A percentile compares a stretch with the other conserved stretches of the same genome.
Evolutionary conservation across 30 jellyfish, hydroid and myxozoan species (phyloP).

Genomic region (Hydra vulgaris): DNA sequence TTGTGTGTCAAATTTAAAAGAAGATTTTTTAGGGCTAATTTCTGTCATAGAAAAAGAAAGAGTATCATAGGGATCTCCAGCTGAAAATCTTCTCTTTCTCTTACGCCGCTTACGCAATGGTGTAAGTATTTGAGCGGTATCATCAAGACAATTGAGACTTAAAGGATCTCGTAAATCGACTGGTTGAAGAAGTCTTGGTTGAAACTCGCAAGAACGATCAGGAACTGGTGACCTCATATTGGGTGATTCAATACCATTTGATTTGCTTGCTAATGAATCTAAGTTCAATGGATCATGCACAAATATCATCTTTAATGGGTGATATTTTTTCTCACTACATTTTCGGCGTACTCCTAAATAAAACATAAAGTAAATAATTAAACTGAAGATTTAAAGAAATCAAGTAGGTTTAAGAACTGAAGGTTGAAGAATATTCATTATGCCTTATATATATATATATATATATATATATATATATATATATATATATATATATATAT

Average conservation of each 20-base stretch:
- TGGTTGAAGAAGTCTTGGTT: conserved; percentile 57
- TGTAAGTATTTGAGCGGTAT: conserved; percentile 39
- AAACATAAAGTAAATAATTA: background rate
- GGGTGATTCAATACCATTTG: conserved; percentile 45
- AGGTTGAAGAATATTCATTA: background rate
- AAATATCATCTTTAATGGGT: conserved; percentile 21
- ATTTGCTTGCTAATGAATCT: background rate
- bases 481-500: too few species aligned
- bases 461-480: too few species aligned
- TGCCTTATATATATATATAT: too few species aligned
- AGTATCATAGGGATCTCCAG: conserved; percentile 9
- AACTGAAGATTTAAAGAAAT: background rate
- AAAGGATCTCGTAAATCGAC: conserved; percentile 75
- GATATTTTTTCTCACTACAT: background rate
- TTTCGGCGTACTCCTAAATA: background rate
- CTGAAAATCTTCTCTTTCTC: conserved; percentile 51
- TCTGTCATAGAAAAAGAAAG: background rate
- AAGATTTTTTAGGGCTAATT: background rate
- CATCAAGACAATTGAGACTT: conserved; percentile 54
- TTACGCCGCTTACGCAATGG: conserved; percentile 46
- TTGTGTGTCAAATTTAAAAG: background rate
- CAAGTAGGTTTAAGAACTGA: background rate
- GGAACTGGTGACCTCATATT: conserved; percentile 48
- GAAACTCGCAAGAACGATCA: conserved; percentile 45
- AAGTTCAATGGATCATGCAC: conserved; percentile 29